Evolutionary conservation across 1,140 invertebrate genomes (phyloP), one percentile per base, ranked within the genome.

Genomic region (Helicoverpa armigera): DNA sequence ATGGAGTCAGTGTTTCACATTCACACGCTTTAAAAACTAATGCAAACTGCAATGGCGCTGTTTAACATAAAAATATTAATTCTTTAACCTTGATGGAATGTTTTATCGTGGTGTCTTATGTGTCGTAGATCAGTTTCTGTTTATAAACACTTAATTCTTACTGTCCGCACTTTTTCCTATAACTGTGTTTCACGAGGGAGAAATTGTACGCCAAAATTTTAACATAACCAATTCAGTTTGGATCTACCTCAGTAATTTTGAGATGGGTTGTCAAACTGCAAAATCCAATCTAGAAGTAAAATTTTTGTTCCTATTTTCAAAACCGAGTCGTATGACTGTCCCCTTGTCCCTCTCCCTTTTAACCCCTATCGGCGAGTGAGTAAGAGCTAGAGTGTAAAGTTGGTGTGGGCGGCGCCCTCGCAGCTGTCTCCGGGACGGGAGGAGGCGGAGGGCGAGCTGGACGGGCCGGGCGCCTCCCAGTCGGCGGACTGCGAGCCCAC

Each of bases 401-500:
- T 65, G 60, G 75, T 77, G 75, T 77, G 75, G 75, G 75, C 75
- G 75, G 75, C 75, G 75, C 67, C 67, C 67, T 70, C 67, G 67
- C 92, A 98, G 97, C 95, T 98, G 83, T 98, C 97, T n/a, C 97
- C 97, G 10, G 97, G 97, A 96, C 89, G 97, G 96, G 90, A 97
- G 96, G 85, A 97, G 96, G 76, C 98, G 85, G 97, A 97, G 67
- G 88, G 87, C 29, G 97, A 98, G 87, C 96, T 98, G 97, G 97
- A 98, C 87, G 95, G 95, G 13, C 97, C 97, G 12, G 97, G 97
- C 5, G 98, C 97, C 48, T 98, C 98, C 50, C 98, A 99, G 92
- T 98, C 98, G 53, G 97, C 98, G 88, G 98, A 99, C 95, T 98
- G 98, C 95, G 98, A 99, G 93, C 98, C 98, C 43, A 98, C 98